Percentiles rank a stretch among this genome's conserved stretches.
phyloP scores from a whole-genome alignment of 1,140 invertebrate species.

The Helicorthomorpha holstii region DNA sequence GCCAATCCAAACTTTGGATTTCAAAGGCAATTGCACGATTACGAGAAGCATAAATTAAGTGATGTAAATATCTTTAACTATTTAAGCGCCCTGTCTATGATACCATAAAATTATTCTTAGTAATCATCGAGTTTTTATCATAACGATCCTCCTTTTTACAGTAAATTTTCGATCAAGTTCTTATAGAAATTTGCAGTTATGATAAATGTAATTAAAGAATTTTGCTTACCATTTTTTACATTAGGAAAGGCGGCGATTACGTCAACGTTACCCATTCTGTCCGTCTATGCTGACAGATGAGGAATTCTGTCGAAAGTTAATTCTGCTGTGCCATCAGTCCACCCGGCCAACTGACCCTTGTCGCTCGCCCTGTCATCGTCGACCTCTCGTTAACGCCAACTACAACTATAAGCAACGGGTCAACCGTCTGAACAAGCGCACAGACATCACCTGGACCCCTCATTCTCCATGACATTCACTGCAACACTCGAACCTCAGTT shows the following conservation, averaged over 20 bases:
- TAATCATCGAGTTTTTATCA: no score
- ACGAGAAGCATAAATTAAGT: conserved; percentile 55
- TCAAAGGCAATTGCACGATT: conserved; percentile 81
- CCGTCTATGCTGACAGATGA: conserved; percentile 60
- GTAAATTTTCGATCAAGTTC: no score
- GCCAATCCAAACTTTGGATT: conserved; percentile 93
- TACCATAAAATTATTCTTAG: no score
- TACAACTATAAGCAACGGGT: conserved; percentile 59
- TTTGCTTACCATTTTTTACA: no score
- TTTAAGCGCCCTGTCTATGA: no score
- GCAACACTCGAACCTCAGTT: background rate
- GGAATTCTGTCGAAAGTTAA: conserved; percentile 50
- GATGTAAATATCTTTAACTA: background rate
- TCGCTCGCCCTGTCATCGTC: no score
- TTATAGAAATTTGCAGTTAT: no score
- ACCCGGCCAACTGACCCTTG: no score
- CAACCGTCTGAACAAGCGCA: background rate
- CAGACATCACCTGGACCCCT: background rate
- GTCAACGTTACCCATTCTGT: conserved; percentile 61
- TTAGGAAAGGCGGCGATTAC: conserved; percentile 61
- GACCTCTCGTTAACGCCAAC: no score
- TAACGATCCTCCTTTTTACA: no score
- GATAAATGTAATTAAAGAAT: no score
- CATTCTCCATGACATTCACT: background rate
- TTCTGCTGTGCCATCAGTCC: no score